Evolutionary conservation across 2,797 vertebrate species (phyloP).

Genomic region (Neosilurus mollespiculum): DNA sequence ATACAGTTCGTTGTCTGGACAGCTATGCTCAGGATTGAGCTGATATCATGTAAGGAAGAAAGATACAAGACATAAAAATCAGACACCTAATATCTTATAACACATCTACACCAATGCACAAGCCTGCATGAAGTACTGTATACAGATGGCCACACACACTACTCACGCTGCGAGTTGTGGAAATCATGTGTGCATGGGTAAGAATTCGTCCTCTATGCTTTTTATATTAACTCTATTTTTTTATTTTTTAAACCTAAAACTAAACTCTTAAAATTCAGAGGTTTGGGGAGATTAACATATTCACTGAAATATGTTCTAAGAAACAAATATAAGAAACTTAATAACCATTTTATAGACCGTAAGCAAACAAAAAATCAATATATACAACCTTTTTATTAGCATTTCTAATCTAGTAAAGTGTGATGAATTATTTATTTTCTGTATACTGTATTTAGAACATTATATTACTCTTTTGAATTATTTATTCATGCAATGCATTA

Average conservation of each 20-base stretch:
- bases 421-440: slow-evolving; percentile 12
- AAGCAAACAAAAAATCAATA: not conserved
- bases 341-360: not conserved
- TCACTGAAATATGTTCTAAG: not conserved
- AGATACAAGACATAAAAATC: slow-evolving; percentile 44
- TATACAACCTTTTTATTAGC: not conserved
- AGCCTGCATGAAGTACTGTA: too few relatives aligned
- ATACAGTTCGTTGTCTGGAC: slow-evolving; percentile 50
- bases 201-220: too few relatives aligned
- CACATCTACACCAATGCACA: not conserved
- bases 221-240: not conserved
- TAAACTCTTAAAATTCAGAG: not conserved
- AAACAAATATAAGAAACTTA: not conserved
- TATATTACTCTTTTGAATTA: slow-evolving; percentile 7
- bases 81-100: slow-evolving; percentile 18
- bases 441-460: not conserved
- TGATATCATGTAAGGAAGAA: slow-evolving; percentile 40
- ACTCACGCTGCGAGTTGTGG: not conserved
- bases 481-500: not conserved
- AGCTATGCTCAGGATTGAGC: slow-evolving; percentile 44
- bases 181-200: not conserved
- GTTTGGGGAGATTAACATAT: too few relatives aligned
- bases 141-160: not conserved
- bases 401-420: not conserved
- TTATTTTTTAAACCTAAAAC: not conserved